Base-by-base conservation (phyloP, 2,888 invertebrate genomes). In the Abscondita cerata region DNA sequence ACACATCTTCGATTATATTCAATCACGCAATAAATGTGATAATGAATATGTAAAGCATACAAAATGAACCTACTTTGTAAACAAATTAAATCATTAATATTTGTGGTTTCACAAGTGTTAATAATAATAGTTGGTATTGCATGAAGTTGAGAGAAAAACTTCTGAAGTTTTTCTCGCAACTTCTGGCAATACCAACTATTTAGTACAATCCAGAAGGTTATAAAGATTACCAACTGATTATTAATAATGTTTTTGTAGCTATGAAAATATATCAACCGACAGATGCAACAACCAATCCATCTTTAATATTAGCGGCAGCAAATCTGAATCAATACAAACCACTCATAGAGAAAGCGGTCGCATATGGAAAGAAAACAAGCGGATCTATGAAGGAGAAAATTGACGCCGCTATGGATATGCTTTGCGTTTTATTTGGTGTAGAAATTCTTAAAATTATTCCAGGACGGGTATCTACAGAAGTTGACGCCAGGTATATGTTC, bases 251-350 rank as follows among this genome's bases (percentile, higher is more conserved):
- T 50, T 41, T 70, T 71, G 52, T 76, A 98, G 98, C 95, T 8
- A 98, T 99, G 89, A 92, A 95, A 80, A 89, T 92, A 71, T 99
- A 96, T 81, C 93, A 95, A 80, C 99, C 99, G 1, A 98, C 96
- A 0, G 99, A 99, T 89, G 98, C 98, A 34, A 99, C 99, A 1
- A 99, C 99, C 52, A 99, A 99, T 81, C 99, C 99, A 2, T 98
- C 98, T 4, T 84, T 99, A 53, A 98, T 99, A 70, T 83, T 99
- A 71, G 93, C 94, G 53, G 99, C 98, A 1, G 93, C 98, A 20
- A 91, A 87, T 72, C 92, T 97, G 87, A 90, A 94, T n/a, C 93
- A 95, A 75, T 99, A 99, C 81, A 88, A 92, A 75, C 86, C 89
- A 68, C 83, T 99, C 52, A 88, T 99, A 59, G 89, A 94, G 68